Percentiles rank a stretch among this genome's conserved stretches.
phyloP scores from a whole-genome alignment of 2,113 vertebrate genomes.

The Xyliphius kryptos region DNA sequence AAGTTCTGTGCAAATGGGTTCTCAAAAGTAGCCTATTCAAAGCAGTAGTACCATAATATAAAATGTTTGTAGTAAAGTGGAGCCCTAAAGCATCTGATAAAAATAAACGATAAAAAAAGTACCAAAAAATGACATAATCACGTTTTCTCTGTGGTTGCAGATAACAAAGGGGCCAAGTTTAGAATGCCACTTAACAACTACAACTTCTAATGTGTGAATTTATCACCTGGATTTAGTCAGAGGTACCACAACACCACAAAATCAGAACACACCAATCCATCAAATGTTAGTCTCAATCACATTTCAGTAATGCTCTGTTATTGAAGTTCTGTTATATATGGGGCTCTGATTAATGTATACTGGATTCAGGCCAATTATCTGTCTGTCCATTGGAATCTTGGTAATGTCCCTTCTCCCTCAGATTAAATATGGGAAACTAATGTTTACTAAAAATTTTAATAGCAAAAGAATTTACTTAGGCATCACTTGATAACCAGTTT shows the following conservation, averaged over 20 bases:
- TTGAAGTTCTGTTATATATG: background rate
- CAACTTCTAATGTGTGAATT: constrained; percentile 20
- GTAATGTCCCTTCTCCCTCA: background rate
- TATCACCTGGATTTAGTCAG: constrained; percentile 15
- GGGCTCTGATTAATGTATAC: background rate
- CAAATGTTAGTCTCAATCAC: background rate
- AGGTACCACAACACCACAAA: constrained; percentile 10
- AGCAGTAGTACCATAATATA: constrained; percentile 45
- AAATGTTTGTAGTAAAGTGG: constrained; percentile 25
- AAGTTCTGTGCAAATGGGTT: constrained; percentile 39
- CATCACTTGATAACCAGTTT: too few species aligned
- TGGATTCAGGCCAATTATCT: background rate
- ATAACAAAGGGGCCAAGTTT: constrained; percentile 24
- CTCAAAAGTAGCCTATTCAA: constrained; percentile 33
- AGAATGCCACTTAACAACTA: constrained; percentile 49
- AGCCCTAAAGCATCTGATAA: constrained; percentile 31
- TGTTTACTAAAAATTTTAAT: background rate
- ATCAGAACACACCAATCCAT: background rate
- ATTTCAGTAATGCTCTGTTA: background rate
- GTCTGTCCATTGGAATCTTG: too few species aligned
- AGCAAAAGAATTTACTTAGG: too few species aligned
- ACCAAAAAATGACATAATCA: constrained; percentile 12
- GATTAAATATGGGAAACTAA: background rate
- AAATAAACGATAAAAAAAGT: constrained; percentile 26
- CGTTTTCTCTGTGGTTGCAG: constrained; percentile 13